Percentiles rank a stretch among this genome's conserved stretches.
Conservation (phyloP, 2,113 vertebrate species). For the Diadophis punctatus region DNA sequence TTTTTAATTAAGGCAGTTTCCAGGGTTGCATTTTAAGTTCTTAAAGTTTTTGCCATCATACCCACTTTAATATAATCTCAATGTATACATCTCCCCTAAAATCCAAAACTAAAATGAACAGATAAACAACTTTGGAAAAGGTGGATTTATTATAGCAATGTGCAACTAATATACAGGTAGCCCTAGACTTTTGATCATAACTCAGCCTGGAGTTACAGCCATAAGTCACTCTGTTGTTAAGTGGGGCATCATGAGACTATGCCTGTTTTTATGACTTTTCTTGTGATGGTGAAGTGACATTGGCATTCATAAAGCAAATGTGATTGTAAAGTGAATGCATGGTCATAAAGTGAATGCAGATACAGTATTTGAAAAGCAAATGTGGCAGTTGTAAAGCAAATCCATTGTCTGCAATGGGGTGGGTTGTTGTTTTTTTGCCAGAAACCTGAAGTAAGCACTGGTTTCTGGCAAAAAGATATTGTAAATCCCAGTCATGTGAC, state of each 20-base stretch:
- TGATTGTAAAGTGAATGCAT: not conserved
- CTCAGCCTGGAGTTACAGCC: not conserved
- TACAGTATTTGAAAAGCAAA: not conserved
- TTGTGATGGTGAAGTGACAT: not conserved
- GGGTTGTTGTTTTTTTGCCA: not conserved
- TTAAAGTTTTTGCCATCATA: not conserved
- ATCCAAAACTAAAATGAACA: not conserved
- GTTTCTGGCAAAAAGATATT: not conserved
- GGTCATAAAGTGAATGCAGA: not conserved
- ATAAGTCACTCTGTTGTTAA: not conserved
- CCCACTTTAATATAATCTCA: not conserved
- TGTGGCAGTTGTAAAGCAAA: not conserved
- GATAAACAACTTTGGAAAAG: not conserved
- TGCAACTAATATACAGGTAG: not conserved
- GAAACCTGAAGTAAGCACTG: not conserved
- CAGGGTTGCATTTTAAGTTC: not conserved
- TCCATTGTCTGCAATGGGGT: too few species aligned
- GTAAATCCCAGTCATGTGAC: not conserved
- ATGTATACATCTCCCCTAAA: not conserved
- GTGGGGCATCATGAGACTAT: not conserved
- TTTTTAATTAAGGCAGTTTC: not conserved
- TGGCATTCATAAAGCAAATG: too few species aligned
- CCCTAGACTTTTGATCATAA: not conserved
- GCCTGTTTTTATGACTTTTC: not conserved
- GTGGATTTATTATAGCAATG: not conserved